Percentiles rank a stretch among this genome's conserved stretches.
Conservation (phyloP, 2,888 invertebrate genomes). For the Limnephilus lunatus region DNA sequence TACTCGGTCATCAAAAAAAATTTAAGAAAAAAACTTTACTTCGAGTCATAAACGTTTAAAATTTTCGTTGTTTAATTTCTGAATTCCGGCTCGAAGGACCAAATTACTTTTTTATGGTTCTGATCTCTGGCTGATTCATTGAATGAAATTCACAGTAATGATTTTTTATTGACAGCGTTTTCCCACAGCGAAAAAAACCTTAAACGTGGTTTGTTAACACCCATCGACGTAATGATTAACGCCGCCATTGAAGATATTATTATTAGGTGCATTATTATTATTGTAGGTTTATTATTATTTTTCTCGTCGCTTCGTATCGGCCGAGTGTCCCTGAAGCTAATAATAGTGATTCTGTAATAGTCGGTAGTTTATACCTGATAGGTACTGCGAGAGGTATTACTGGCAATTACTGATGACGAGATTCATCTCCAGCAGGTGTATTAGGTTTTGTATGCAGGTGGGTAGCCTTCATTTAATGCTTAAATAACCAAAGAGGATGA, state of each 20-base stretch:
- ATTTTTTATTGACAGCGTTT: conserved; percentile 2
- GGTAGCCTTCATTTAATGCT: conserved; percentile 22
- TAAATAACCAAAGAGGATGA: neutral
- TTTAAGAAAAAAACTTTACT: neutral
- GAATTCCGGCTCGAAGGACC: neutral
- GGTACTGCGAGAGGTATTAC: neutral
- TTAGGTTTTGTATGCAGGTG: conserved; percentile 7
- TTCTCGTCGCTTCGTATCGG: conserved; percentile 32
- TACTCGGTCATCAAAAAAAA: neutral
- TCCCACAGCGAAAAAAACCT: conserved; percentile 36
- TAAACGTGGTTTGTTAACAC: conserved; percentile 32
- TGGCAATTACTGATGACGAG: conserved; percentile 40
- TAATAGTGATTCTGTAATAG: conserved; percentile 60
- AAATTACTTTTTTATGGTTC: neutral
- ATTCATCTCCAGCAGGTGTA: conserved; percentile 39
- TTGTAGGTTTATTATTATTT: conserved; percentile 21
- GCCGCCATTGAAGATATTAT: conserved; percentile 12
- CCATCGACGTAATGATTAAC: conserved; percentile 32
- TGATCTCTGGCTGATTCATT: conserved; percentile 15
- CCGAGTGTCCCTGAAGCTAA: conserved; percentile 50
- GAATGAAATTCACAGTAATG: conserved; percentile 5
- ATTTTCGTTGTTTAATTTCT: neutral
- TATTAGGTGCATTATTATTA: conserved; percentile 16
- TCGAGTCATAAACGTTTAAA: neutral
- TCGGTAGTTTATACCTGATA: conserved; percentile 13